Evolutionary conservation across 2,113 vertebrate species (phyloP).

Genomic region (Gopherus flavomarginatus): DNA sequence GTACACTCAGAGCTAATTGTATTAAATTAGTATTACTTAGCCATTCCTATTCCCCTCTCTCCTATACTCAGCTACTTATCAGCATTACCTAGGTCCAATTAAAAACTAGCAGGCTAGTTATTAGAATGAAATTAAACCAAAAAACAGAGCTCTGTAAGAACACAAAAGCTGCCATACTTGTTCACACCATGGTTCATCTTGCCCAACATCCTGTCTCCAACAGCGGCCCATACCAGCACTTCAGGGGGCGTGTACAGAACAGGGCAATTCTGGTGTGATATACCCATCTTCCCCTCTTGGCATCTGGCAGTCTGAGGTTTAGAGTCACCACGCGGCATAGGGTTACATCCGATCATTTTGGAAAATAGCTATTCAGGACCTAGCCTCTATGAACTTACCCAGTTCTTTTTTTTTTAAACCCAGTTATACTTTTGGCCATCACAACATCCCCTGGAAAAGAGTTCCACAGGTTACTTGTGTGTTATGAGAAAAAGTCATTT

Average conservation of each 20-base stretch:
- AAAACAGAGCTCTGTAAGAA: neutral
- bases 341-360: neutral
- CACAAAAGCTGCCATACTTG: neutral
- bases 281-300: neutral
- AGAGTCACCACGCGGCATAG: neutral
- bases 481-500: neutral
- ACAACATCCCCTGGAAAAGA: neutral
- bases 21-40: conserved; percentile 17
- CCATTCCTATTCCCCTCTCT: neutral
- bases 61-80: neutral
- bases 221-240: neutral
- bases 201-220: neutral
- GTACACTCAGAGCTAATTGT: neutral
- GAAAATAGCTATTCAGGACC: neutral
- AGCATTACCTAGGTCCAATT: conserved; percentile 8
- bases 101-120: neutral
- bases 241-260: neutral
- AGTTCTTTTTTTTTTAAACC: neutral
- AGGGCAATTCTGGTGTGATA: neutral
- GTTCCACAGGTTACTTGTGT: neutral
- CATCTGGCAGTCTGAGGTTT: neutral
- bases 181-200: neutral
- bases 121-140: conserved; percentile 7
- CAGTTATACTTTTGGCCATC: neutral
- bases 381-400: neutral